A percentile compares a stretch with the other conserved stretches of the same genome.
These are phyloP conservation scores for Drosophila mimetica DNA, from an alignment of 2,888 invertebrate genomes.

Conservation along the genomic window DNA sequence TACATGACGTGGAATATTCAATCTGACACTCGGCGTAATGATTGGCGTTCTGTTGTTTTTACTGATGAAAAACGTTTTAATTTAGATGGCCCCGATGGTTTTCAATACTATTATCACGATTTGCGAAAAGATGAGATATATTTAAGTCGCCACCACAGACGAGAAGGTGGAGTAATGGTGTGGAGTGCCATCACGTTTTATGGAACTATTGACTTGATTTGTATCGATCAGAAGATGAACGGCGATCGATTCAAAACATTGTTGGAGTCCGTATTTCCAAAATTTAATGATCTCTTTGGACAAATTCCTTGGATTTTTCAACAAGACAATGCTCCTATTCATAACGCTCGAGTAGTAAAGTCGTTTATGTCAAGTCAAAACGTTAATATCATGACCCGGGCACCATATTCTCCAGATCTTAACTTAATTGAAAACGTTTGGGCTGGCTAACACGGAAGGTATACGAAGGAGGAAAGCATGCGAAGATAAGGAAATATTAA, in stretches of 20 bases:
- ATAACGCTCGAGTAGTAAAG: slow-evolving; percentile 34
- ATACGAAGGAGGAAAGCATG: neutral
- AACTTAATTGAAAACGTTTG: neutral
- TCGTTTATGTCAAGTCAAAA: slow-evolving; percentile 32
- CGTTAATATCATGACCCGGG: slow-evolving; percentile 25
- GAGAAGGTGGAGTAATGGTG: slow-evolving; percentile 1
- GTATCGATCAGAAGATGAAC: slow-evolving; percentile 22
- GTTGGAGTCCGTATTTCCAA: slow-evolving; percentile 34
- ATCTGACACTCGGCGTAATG: slow-evolving; percentile 5
- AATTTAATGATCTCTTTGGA: slow-evolving; percentile 31
- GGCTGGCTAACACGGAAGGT: slow-evolving; percentile 1
- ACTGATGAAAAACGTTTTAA: too few relatives aligned
- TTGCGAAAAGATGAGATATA: slow-evolving; percentile 1
- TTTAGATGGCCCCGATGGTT: too few relatives aligned
- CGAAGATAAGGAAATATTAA: neutral
- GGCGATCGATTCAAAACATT: slow-evolving; percentile 27
- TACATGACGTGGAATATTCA: slow-evolving; percentile 12
- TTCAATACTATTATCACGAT: too few relatives aligned
- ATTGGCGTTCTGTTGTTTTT: slow-evolving; percentile 8
- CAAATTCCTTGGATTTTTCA: slow-evolving; percentile 38
- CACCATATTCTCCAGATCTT: slow-evolving; percentile 15
- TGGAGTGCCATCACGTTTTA: slow-evolving; percentile 16
- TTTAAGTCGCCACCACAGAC: neutral
- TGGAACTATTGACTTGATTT: slow-evolving; percentile 18
- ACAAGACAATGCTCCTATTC: slow-evolving; percentile 36